Base-by-base conservation (phyloP, 1,140 invertebrate genomes). In the Neodiprion lecontei region DNA sequence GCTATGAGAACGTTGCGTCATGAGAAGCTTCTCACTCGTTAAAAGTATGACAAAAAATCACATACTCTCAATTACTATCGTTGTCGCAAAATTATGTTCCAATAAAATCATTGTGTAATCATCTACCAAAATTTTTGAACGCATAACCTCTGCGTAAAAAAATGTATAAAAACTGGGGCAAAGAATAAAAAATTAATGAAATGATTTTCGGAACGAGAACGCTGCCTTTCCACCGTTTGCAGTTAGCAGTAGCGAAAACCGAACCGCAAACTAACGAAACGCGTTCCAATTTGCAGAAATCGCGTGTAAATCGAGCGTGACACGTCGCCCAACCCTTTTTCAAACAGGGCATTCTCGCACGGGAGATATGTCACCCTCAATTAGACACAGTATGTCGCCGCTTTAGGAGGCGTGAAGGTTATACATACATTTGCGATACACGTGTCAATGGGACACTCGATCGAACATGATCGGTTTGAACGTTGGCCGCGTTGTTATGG, bases 351-450 rank as follows among this genome's bases (percentile, higher is more conserved):
- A 61, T 61, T 61, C 53, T 61, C n/a, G 11, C 53, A 61, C 53
- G 53, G 53, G 53, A 4, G 53, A 61, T 73, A 67, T 73, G 49
- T 73, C 28, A 48, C 66, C 40, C 9, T 23, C 23, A 68, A 73
- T 74, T 74, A 67, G 73, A 49, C 73, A 74, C 73, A 74, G 73
- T 69, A 74, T 74, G 73, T 74, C 47, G 72, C 53, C 40, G 48
- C 67, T 14, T 68, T 53, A 14, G 17, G 49, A 48, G 17, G 47
- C 23, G 17, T 48, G 40, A 74, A 69, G 65, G 40, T 23, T 74
- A 48, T 69, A 74, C 50, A 69, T 69, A 61, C 53, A 61, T 61
- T 61, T 61, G 53, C 67, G 61, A 50, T 74, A 69, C 48, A 74
- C 48, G n/a, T 21, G 69, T 74, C 73, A 69, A 48, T 69, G 67